Conservation (phyloP, 2,113 vertebrate species). For the human (Homo sapiens) region DNA sequence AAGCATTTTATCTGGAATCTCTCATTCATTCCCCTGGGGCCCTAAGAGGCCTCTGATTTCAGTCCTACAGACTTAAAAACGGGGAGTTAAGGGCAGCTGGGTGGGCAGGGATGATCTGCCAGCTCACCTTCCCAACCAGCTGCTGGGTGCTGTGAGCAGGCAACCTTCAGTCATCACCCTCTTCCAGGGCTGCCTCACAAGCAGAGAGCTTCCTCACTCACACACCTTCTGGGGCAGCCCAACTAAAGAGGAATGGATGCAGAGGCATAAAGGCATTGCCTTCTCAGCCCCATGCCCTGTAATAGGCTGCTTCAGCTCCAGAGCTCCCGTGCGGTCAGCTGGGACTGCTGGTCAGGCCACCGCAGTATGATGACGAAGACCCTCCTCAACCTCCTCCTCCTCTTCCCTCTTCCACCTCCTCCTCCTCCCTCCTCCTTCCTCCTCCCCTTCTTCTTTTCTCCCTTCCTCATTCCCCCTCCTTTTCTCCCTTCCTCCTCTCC, state of each 20-base stretch:
- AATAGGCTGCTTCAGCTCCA: not conserved
- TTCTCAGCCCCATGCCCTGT: rapidly evolving
- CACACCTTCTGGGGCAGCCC: not conserved
- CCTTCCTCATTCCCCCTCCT: no score
- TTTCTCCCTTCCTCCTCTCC: no score
- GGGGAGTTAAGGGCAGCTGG: not conserved
- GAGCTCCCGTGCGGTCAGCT: rapidly evolving
- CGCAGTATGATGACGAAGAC: no score
- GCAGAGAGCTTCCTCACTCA: no score
- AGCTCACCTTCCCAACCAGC: rapidly evolving
- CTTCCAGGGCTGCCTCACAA: not conserved
- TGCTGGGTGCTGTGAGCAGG: not conserved
- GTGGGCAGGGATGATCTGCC: rapidly evolving
- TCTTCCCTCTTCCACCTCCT: no score
- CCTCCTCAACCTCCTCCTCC: no score
- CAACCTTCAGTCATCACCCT: not conserved
- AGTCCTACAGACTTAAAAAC: not conserved
- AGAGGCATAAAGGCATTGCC: rapidly evolving
- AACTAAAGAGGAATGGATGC: rapidly evolving
- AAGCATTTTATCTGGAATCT: not conserved
- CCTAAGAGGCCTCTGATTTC: not conserved
- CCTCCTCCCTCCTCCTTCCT: no score
- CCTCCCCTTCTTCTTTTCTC: no score
- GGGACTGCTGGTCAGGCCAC: rapidly evolving
- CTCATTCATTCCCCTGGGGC: no score